These are phyloP conservation scores for Liopterus haemorrhoidalis DNA, from an alignment of 2,888 invertebrate species.

Conservation along the genomic window DNA sequence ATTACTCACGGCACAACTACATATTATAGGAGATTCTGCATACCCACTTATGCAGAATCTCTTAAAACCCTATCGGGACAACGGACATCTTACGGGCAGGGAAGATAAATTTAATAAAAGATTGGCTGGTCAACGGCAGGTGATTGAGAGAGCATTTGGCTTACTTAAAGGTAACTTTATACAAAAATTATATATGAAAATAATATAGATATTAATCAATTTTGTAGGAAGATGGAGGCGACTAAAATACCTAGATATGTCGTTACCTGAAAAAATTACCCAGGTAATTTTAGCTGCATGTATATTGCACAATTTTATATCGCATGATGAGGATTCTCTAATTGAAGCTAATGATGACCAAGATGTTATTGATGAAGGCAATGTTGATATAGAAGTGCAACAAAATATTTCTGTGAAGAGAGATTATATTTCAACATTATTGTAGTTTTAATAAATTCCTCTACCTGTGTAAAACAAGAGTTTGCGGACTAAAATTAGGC, in stretches of 20 bases:
- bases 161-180: slow-evolving; percentile 15
- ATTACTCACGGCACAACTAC: slow-evolving; percentile 8
- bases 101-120: slow-evolving; percentile 13
- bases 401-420: too few relatives aligned
- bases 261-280: neutral
- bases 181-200: neutral
- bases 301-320: slow-evolving; percentile 12
- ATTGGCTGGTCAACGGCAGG: slow-evolving; percentile 7
- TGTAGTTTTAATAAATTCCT: too few relatives aligned
- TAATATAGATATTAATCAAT: neutral
- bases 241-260: slow-evolving; percentile 11
- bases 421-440: neutral
- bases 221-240: slow-evolving; percentile 4
- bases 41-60: slow-evolving; percentile 17
- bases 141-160: slow-evolving; percentile 19
- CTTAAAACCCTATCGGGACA: slow-evolving; percentile 14
- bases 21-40: slow-evolving; percentile 24
- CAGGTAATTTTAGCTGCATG: slow-evolving; percentile 11
- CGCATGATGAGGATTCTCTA: neutral
- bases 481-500: too few relatives aligned
- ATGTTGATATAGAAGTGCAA: neutral
- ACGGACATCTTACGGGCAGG: slow-evolving; percentile 17
- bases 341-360: slow-evolving; percentile 1
- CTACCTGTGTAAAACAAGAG: too few relatives aligned
- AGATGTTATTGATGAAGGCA: neutral